Evolutionary conservation across 2,113 vertebrate species (phyloP), one percentile per base, ranked within the genome.

Genomic region (Ivindomyrus marchei): DNA sequence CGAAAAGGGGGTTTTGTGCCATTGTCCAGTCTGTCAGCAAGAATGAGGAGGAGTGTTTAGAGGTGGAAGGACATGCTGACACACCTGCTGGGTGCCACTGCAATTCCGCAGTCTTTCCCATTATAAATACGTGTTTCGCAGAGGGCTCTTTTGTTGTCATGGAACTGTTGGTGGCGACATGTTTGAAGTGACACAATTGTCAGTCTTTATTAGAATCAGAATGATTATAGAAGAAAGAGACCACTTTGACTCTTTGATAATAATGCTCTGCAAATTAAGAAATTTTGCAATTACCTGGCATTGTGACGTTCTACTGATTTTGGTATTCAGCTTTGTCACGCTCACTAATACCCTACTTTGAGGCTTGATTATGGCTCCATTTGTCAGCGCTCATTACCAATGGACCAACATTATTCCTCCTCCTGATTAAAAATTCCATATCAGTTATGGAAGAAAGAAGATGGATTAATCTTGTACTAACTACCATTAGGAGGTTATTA

Each of bases 21-120:
- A 96, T 97, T 98, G 97, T 98, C 95, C 94, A 90, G 93, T 91
- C 94, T 98, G 97, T 98, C 98, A 98, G 96, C 95, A 94, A 95
- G 96, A 97, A 97, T 97, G 97, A 97, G 95, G 92, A 88, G 95
- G 96, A 97, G 96, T 96, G 94, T 97, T 98, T 97, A 95, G 96
- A 97, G 96, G 96, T 95, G 96, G 95, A 96, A 94, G 97, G 96
- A 97, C 96, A 96, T 96, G 96, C 89, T 50, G 95, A 96, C 96
- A 97, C 97, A 98, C 97, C 97, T 98, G 98, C 97, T 98, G 97
- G 94, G 97, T 94, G 91, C 94, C 96, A 96, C 96, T 95, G 96
- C 91, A 95, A 97, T 95, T 96, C 95, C 96, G 94, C 96, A 95
- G 95, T 95, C 96, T 95, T 94, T 94, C 92, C 93, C 92, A 94